Percentiles rank a stretch among this genome's conserved stretches.
Conservation (phyloP, 2,113 vertebrate species). For the Spea multiplicata region DNA sequence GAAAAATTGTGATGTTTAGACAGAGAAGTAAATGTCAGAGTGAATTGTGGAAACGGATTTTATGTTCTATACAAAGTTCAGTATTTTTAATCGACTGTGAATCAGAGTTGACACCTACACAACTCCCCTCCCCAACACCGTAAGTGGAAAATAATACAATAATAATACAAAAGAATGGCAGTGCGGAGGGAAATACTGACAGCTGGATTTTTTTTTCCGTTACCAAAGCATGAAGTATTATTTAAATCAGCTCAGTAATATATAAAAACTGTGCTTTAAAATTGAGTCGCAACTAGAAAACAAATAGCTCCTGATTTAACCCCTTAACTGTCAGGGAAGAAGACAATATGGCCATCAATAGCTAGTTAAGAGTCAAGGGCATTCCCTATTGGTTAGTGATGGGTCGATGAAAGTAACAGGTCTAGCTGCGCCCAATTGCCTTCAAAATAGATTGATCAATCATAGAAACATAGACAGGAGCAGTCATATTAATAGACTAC, state of each 20-base stretch:
- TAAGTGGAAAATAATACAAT: not conserved
- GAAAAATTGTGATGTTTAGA: conserved; percentile 8
- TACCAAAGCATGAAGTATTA: not conserved
- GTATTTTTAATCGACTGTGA: conserved; percentile 12
- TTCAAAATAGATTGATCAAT: no score
- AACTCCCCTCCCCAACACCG: not conserved
- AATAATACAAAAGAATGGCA: not conserved
- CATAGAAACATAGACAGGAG: no score
- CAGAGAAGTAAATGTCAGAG: conserved; percentile 24
- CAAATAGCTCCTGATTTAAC: no score
- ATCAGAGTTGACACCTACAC: conserved; percentile 28
- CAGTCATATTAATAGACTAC: no score
- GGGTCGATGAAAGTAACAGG: no score
- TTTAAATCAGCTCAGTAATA: not conserved
- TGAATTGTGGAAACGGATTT: conserved; percentile 25
- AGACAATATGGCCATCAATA: no score
- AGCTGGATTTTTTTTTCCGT: not conserved
- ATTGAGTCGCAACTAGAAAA: not conserved
- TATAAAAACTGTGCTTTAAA: conserved; percentile 3
- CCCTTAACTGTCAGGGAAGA: no score
- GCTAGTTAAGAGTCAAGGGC: no score
- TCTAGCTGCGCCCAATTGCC: no score
- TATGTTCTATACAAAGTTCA: conserved; percentile 26
- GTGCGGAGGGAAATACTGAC: conserved; percentile 2
- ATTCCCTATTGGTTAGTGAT: no score